A percentile compares a stretch with the other conserved stretches of the same genome.
These are phyloP conservation scores for Felis catus DNA, from an alignment of 2,113 vertebrate species.

Conservation along the genomic window DNA sequence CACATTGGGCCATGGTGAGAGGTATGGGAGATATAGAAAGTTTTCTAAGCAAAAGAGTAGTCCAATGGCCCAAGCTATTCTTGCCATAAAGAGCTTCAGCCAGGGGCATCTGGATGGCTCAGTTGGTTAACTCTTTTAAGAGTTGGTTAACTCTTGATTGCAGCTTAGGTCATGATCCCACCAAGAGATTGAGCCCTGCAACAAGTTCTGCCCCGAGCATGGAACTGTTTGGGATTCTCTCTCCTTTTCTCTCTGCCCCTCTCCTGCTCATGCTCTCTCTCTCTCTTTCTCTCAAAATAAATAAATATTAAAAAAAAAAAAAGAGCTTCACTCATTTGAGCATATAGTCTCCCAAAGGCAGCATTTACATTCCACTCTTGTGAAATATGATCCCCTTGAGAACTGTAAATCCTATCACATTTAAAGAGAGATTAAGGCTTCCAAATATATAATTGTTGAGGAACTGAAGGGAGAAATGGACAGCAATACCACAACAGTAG, in stretches of 20 bases:
- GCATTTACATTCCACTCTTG: not conserved
- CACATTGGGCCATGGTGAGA: not conserved
- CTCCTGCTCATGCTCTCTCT: no score
- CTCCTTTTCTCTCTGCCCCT: no score
- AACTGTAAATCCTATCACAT: not conserved
- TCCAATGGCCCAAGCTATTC: not conserved
- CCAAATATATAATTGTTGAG: not conserved
- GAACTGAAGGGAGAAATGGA: not conserved
- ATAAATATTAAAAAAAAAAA: no score
- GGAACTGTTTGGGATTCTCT: no score
- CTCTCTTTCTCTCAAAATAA: no score
- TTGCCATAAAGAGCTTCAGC: not conserved
- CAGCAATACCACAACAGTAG: not conserved
- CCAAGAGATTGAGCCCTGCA: no score
- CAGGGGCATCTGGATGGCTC: no score
- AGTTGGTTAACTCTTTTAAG: no score
- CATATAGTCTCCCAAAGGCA: not conserved
- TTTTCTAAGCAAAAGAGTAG: not conserved
- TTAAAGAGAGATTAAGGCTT: not conserved
- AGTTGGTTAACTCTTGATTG: no score
- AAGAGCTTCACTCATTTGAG: not conserved
- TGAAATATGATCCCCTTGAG: not conserved
- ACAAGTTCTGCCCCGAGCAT: no score
- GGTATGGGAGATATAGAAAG: not conserved
- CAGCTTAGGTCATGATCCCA: no score